Percentiles rank a stretch among this genome's conserved stretches.
These are phyloP conservation scores for Dascyllus trimaculatus DNA, from an alignment of 2,113 vertebrate species.

Conservation along the genomic window DNA sequence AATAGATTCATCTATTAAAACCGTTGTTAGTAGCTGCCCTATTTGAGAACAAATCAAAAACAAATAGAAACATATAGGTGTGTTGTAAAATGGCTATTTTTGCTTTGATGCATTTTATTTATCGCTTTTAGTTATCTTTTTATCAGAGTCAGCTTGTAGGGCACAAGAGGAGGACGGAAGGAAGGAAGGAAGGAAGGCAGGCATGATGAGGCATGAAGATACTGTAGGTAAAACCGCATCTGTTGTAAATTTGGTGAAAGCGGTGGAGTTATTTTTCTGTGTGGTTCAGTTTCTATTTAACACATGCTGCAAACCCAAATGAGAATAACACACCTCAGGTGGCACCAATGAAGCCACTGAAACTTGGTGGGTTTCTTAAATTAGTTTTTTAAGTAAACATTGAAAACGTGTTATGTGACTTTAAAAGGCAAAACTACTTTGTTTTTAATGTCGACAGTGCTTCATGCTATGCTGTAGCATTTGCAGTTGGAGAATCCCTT, in stretches of 20 bases:
- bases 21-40: neutral
- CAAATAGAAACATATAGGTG: neutral
- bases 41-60: neutral
- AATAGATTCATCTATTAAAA: too few relatives aligned
- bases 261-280: constrained; percentile 10
- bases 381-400: too few relatives aligned
- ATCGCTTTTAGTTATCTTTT: neutral
- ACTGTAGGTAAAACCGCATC: constrained; percentile 8
- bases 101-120: neutral
- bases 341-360: constrained; percentile 16
- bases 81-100: neutral
- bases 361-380: constrained; percentile 9
- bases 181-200: neutral
- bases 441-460: too few relatives aligned
- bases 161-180: constrained; percentile 18
- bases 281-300: constrained; percentile 4
- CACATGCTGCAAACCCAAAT: neutral
- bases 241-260: neutral
- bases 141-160: neutral
- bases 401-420: neutral
- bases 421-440: too few relatives aligned
- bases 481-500: neutral
- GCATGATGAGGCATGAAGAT: neutral
- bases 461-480: too few relatives aligned
- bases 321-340: neutral